A percentile compares a stretch with the other conserved stretches of the same genome.
These are phyloP conservation scores for Erpobdella octoculata DNA, from an alignment of 2,888 invertebrate genomes.

Conservation along the genomic window DNA sequence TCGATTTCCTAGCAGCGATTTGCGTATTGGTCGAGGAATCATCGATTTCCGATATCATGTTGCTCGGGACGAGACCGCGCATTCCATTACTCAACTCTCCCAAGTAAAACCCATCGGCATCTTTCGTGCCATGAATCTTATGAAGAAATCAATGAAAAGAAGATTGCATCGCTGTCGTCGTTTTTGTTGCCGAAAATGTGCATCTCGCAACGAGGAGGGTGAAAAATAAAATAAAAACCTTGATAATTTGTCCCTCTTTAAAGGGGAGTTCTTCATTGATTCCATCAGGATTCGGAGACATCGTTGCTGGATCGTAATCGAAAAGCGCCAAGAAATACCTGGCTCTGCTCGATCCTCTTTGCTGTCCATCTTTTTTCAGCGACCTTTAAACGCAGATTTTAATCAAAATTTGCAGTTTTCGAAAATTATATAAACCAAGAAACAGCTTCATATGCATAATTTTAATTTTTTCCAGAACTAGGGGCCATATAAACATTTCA, in stretches of 20 bases:
- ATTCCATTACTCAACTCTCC: slow-evolving; percentile 74
- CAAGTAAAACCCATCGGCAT: slow-evolving; percentile 97
- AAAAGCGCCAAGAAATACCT: slow-evolving; percentile 77
- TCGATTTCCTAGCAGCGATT: background rate
- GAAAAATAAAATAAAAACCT: slow-evolving; percentile 58
- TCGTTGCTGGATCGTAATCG: slow-evolving; percentile 91
- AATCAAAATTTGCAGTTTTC: too few species aligned
- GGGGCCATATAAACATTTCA: too few species aligned
- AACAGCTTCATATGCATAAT: too few species aligned
- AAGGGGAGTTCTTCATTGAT: slow-evolving; percentile 96
- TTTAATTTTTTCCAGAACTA: too few species aligned
- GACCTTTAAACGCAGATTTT: background rate
- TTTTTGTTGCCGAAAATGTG: background rate
- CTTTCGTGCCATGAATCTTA: slow-evolving; percentile 91
- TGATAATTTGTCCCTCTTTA: slow-evolving; percentile 89
- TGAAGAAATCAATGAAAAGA: too few species aligned
- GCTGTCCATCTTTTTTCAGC: background rate
- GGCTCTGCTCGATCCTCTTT: background rate
- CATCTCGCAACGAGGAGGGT: background rate
- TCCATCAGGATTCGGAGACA: slow-evolving; percentile 98
- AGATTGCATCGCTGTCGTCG: background rate
- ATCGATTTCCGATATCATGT: slow-evolving; percentile 68
- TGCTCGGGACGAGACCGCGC: slow-evolving; percentile 89
- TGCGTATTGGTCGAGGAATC: slow-evolving; percentile 39
- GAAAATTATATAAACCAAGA: too few species aligned